Evolutionary conservation across 2,797 vertebrate genomes (phyloP).

Genomic region (Microtus obscurus): DNA sequence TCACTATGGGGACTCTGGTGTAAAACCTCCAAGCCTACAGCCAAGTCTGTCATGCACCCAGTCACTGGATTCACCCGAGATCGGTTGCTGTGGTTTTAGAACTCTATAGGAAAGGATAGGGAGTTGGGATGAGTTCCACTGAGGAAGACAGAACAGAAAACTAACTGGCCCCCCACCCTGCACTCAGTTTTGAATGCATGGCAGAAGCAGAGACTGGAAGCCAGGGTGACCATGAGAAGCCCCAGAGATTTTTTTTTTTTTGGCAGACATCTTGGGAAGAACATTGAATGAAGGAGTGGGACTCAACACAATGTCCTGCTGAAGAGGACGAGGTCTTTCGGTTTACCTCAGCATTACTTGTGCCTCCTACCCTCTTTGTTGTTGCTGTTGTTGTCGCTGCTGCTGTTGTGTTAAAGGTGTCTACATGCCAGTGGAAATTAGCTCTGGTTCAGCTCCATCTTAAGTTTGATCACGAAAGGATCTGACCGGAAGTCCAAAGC

Average conservation of each 20-base stretch:
- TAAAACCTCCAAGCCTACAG: background rate
- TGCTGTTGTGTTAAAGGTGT: background rate
- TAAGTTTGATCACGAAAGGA: background rate
- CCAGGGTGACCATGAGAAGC: background rate
- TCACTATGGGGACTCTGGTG: background rate
- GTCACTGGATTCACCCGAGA: background rate
- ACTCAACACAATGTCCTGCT: background rate
- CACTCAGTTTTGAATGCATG: background rate
- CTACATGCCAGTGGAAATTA: background rate
- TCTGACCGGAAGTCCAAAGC: background rate
- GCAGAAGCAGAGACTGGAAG: background rate
- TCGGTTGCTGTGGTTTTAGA: background rate
- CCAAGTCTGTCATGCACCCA: background rate
- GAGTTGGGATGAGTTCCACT: rapidly evolving
- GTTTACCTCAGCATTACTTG: background rate
- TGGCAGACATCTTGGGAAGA: background rate
- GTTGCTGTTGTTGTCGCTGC: too few relatives aligned
- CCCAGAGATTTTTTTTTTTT: background rate
- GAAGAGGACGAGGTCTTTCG: background rate
- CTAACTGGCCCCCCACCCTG: background rate
- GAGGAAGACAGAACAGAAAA: background rate
- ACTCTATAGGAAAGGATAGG: background rate
- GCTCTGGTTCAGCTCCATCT: background rate
- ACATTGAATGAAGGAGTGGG: too few relatives aligned
- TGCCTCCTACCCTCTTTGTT: background rate